A percentile compares a stretch with the other conserved stretches of the same genome.
Conservation (phyloP, 1,140 invertebrate genomes). For the Cotesia glomerata region DNA sequence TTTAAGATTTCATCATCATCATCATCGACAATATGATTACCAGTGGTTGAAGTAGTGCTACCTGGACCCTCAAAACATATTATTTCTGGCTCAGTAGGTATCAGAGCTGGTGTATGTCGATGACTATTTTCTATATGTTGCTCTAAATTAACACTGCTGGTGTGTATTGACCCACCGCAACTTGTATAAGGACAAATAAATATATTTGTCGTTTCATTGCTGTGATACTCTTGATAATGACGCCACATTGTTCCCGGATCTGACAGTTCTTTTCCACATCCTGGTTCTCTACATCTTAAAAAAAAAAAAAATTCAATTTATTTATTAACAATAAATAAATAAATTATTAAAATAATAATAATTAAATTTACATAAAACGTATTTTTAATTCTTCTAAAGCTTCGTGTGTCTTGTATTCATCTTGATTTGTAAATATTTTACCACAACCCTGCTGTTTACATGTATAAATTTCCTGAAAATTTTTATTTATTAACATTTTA, state of each 20-base stretch:
- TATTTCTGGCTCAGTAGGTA: constrained; percentile 58
- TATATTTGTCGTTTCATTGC: constrained; percentile 54
- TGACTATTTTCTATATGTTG: constrained; percentile 59
- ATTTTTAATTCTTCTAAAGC: constrained; percentile 57
- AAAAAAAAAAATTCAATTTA: constrained; percentile 12
- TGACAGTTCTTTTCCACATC: constrained; percentile 58
- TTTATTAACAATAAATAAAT: not conserved
- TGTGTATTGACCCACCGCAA: constrained; percentile 50
- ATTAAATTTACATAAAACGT: constrained; percentile 53
- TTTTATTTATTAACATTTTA: not conserved
- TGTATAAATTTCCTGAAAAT: constrained; percentile 56
- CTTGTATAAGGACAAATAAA: constrained; percentile 60
- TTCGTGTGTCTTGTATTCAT: constrained; percentile 59
- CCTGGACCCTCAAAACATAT: constrained; percentile 57
- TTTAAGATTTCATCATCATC: constrained; percentile 46
- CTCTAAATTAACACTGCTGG: constrained; percentile 53
- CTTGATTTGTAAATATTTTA: constrained; percentile 59
- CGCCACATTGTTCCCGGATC: constrained; percentile 62
- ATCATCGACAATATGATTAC: constrained; percentile 6
- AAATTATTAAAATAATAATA: not conserved
- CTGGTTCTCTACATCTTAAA: constrained; percentile 57
- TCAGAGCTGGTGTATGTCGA: constrained; percentile 45
- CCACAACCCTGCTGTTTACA: constrained; percentile 59
- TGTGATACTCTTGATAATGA: constrained; percentile 61
- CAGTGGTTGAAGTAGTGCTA: not conserved